These are phyloP conservation scores for Elaphurus davidianus DNA, from an alignment of 2,113 vertebrate species.

Conservation along the genomic window DNA sequence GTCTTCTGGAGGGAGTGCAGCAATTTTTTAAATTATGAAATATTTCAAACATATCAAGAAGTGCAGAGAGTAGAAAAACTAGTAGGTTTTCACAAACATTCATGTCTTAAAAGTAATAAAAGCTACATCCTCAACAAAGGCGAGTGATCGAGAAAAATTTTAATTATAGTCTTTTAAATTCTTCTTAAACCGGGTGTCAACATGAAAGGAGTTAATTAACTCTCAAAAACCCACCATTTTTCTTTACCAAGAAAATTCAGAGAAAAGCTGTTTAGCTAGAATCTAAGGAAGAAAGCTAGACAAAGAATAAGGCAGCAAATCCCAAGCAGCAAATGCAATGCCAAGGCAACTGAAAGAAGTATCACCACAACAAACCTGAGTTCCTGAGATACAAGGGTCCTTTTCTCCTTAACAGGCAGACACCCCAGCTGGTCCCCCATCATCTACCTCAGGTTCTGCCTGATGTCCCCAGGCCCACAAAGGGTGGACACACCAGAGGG, in stretches of 20 bases:
- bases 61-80: not conserved
- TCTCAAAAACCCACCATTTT: not conserved
- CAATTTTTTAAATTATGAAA: not conserved
- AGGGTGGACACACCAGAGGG: not conserved
- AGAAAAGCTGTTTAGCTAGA: not conserved
- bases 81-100: not conserved
- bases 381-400: not conserved
- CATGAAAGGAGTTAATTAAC: conserved; percentile 41
- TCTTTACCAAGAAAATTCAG: conserved; percentile 1
- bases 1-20: not conserved
- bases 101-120: conserved; percentile 34
- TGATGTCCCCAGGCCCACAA: not conserved
- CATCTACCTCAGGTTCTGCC: not conserved
- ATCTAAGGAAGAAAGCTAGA: not conserved
- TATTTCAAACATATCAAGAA: conserved; percentile 11
- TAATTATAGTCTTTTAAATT: conserved; percentile 45
- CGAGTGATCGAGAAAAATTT: not conserved
- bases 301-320: not conserved
- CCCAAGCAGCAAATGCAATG: not conserved
- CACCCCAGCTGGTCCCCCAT: not conserved
- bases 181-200: conserved; percentile 12
- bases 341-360: not conserved
- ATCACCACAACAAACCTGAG: not conserved
- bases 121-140: not conserved
- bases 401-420: not conserved